A percentile compares a stretch with the other conserved stretches of the same genome.
Evolutionary conservation across 1,140 invertebrate species (phyloP).

Genomic region (Trinorchestia longiramus): DNA sequence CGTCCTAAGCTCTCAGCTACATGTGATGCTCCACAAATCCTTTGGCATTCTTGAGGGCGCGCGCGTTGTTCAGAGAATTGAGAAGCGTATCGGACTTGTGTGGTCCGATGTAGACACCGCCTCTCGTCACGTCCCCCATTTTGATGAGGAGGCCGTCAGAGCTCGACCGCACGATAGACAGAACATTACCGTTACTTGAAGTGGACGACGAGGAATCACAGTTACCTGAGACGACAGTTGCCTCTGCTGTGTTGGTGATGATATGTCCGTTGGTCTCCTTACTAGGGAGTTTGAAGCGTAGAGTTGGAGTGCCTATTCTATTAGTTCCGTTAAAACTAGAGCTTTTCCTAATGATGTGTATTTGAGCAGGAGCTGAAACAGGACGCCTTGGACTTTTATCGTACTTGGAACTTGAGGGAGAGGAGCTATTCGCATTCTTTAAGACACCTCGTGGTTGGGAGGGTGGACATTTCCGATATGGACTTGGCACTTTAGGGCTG

Average conservation of each 20-base stretch:
- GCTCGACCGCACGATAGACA: constrained; percentile 34
- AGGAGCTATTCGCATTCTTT: constrained; percentile 15
- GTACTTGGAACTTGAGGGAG: constrained; percentile 20
- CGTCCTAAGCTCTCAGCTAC: background rate
- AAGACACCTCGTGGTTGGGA: constrained; percentile 44
- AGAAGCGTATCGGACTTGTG: constrained; percentile 56
- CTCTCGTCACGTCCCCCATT: constrained; percentile 48
- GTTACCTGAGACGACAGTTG: background rate
- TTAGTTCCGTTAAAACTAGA: constrained; percentile 47
- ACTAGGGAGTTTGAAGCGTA: constrained; percentile 47
- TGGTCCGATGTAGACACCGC: constrained; percentile 43
- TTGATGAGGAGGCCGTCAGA: constrained; percentile 42
- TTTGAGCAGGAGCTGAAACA: constrained; percentile 39
- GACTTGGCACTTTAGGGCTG: constrained; percentile 48
- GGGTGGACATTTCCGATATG: constrained; percentile 3
- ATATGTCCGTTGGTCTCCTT: constrained; percentile 50
- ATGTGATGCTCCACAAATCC: constrained; percentile 37
- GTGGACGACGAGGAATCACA: background rate
- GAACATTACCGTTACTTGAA: constrained; percentile 10
- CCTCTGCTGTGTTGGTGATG: constrained; percentile 17
- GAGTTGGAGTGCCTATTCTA: constrained; percentile 45
- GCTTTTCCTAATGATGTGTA: constrained; percentile 45
- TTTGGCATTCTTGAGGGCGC: constrained; percentile 34
- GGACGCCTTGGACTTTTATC: constrained; percentile 39
- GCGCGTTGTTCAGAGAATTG: background rate